Evolutionary conservation across 2,888 invertebrate genomes (phyloP).

Genomic region (Bellardia pandia): DNA sequence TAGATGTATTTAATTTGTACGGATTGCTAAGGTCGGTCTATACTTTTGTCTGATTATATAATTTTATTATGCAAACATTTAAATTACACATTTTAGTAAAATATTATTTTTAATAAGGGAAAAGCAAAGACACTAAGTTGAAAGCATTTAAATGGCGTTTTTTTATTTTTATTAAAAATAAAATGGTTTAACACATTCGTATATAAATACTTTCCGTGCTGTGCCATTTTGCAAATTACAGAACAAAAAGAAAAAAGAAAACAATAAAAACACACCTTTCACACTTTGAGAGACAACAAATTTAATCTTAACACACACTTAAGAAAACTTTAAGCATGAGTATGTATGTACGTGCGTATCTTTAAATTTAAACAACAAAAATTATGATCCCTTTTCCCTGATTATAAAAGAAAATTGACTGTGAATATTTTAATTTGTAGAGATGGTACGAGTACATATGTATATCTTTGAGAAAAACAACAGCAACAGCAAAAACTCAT

Average conservation of each 20-base stretch:
- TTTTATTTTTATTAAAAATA: too few species aligned
- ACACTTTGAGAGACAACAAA: neutral
- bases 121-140: too few species aligned
- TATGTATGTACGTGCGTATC: neutral
- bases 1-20: too few species aligned
- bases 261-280: neutral
- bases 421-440: slow-evolving; percentile 67
- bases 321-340: neutral
- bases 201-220: neutral
- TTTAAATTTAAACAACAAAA: slow-evolving; percentile 27
- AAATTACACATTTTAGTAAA: too few species aligned
- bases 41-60: too few species aligned
- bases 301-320: slow-evolving; percentile 6
- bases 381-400: slow-evolving; percentile 55
- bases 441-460: neutral
- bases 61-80: too few species aligned
- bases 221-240: neutral
- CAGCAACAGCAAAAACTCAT: neutral
- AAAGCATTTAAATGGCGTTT: too few species aligned
- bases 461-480: neutral
- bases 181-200: neutral
- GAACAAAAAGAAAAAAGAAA: neutral
- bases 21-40: too few species aligned
- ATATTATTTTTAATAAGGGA: too few species aligned
- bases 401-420: slow-evolving; percentile 74